phyloP scores from a whole-genome alignment of 2,113 vertebrate genomes.

The Nymphicus hollandicus region DNA sequence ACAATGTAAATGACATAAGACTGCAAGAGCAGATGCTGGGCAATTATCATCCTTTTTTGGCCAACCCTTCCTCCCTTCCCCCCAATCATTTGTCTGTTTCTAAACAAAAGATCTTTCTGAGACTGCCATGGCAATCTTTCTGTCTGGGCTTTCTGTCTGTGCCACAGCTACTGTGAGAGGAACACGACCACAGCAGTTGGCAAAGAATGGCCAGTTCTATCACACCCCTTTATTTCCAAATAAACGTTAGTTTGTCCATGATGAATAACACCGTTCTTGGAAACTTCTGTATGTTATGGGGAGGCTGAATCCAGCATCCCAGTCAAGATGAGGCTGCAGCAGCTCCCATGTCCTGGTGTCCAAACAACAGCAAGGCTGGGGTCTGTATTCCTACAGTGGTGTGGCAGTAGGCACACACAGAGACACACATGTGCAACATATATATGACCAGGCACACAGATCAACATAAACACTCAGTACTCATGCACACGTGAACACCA shows the following conservation, averaged over 20 bases:
- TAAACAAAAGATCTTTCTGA: background rate
- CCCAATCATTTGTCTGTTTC: background rate
- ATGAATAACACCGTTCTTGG: background rate
- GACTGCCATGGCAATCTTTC: background rate
- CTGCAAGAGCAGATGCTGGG: background rate
- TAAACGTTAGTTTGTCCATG: background rate
- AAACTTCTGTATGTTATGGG: background rate
- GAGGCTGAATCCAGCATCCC: background rate
- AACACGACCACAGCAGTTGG: rapidly evolving
- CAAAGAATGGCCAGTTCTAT: background rate
- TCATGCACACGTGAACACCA: background rate
- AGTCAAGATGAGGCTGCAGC: background rate
- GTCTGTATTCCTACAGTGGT: background rate
- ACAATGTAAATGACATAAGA: background rate
- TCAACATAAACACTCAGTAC: background rate
- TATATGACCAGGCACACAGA: background rate
- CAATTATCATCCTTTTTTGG: background rate
- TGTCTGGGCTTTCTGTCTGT: background rate
- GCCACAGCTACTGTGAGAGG: background rate
- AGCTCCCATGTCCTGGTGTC: background rate
- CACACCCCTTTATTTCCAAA: background rate
- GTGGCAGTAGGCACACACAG: background rate
- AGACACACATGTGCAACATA: background rate
- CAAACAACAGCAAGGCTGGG: background rate
- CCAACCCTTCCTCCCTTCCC: rapidly evolving